phyloP scores from a whole-genome alignment of 2,797 vertebrate genomes.

The Rhodeus uyekii region DNA sequence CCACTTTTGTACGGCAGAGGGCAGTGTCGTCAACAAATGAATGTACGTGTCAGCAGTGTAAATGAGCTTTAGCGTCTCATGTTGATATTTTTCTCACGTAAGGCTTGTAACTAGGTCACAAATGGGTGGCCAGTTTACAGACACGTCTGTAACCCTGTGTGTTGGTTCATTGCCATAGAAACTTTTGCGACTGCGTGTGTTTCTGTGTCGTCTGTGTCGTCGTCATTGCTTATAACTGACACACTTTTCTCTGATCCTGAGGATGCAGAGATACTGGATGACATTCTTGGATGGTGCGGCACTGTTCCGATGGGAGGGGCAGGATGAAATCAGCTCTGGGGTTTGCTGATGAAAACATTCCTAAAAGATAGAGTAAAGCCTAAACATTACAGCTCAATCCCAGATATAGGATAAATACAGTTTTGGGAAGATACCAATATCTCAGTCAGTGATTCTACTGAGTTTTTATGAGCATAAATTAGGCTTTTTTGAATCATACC shows the following conservation, averaged over 20 bases:
- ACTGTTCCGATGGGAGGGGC: not conserved
- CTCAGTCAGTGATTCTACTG: not conserved
- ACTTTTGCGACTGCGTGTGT: not conserved
- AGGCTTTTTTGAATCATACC: not conserved
- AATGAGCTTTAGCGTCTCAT: not conserved
- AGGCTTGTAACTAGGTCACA: slow-evolving; percentile 33
- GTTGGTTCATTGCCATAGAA: not conserved
- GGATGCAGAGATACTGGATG: slow-evolving; percentile 7
- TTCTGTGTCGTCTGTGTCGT: not conserved
- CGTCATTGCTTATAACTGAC: not conserved
- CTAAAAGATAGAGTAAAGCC: slow-evolving; percentile 43
- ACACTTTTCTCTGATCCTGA: not conserved
- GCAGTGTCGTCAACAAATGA: not conserved
- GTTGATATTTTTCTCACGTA: slow-evolving; percentile 24
- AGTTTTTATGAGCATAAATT: not conserved
- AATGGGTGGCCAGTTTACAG: slow-evolving; percentile 21
- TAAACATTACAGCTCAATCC: slow-evolving; percentile 24
- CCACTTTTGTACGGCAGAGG: slow-evolving; percentile 34
- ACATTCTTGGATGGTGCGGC: slow-evolving; percentile 1
- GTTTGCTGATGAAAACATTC: slow-evolving; percentile 49
- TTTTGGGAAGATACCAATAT: slow-evolving; percentile 6
- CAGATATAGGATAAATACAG: slow-evolving; percentile 17
- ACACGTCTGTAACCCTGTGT: not conserved
- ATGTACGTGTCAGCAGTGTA: not conserved
- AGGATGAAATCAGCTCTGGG: not conserved